Base-by-base conservation (phyloP, 1,140 invertebrate genomes). In the Drosophila saltans region DNA sequence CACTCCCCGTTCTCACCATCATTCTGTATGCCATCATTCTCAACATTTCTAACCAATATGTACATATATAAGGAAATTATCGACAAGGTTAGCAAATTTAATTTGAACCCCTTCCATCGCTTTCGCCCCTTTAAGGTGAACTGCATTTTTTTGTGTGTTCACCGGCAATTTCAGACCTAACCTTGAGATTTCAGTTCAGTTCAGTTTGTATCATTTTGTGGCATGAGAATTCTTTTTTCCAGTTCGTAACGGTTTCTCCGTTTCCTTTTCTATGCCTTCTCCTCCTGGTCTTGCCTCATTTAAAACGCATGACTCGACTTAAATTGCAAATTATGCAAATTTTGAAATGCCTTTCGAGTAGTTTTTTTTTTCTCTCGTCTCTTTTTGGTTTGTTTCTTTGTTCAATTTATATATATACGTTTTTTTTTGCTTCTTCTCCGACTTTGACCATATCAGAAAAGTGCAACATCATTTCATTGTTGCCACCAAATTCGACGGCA, bases 271-370 rank as follows among this genome's bases (percentile, higher is more conserved):
- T 65, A 24, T 33, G 3, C 43, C 41, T 52, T 11, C 10, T 40
- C 3, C 30, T 33, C 8, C 41, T 56, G 71, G 69, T 55, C 41
- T 66, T 57, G 65, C 26, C 72, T 69, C 73, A 77, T 77, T 69
- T 71, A 75, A 79, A 79, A 66, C 33, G 66, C 67, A 83, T 83
- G 81, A 85, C 81, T 85, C 36, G 74, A 55, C 73, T 78, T 24
- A 21, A 74, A 74, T 81, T 65, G 66, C 61, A 66, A 81, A 81
- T 85, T 74, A 81, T 84, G 81, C 81, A 78, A 84, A 75, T 81
- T 69, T 64, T 16, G 60, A 74, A 69, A 69, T 59, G 74, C 59
- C 55, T 39, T 39, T 63, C 26, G 7, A 40, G 28, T 9, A 55
- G 21, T 26, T 65, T 16, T 41, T 16, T 41, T 68, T 43, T 57